Evolutionary conservation across 2,113 vertebrate species (phyloP), one percentile per base, ranked within the genome.

Genomic region (Mustelus asterias): DNA sequence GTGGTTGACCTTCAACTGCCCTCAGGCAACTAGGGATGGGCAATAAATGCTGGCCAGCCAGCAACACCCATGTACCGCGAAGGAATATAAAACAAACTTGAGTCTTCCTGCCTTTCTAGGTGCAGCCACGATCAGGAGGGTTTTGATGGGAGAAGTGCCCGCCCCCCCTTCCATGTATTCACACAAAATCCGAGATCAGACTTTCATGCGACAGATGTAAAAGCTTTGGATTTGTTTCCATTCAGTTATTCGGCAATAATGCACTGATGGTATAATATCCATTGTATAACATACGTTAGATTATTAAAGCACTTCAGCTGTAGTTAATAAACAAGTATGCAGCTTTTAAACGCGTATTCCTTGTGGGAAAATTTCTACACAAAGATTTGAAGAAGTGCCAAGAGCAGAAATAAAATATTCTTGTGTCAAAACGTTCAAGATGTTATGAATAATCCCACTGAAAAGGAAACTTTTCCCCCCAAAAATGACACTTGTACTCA

Each of bases 391-490:
- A 93, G 63, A 37, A 37, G 33, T 93, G 33, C 60, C 89, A 93
- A 37, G 33, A 65, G 60, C 63, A 93, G 60, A 93, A 93, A 93
- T 60, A 67, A n/a, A 20, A 37, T n/a, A 90, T 29, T 89, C 13
- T 54, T n/a, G 60, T 37, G n/a, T 93, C n/a, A 65, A 93, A 93
- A 22, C 18, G 20, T 63, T 93, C 89, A n/a, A 93, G 63, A 65
- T 93, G 60, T 93, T 93, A 65, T 65, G 89, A 93, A 18, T 93
- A 93, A 93, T 93, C 60, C 89, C 37, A 93, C 22, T 93, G 89
- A 93, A 93, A 22, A 93, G 89, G 60, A 93, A 93, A 67, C n/a
- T 67, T 65, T 65, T 33, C 60, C 69, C 3, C 5, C 7, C 11
- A 63, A 95, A 95, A 44, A 48, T 72, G 94, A 70, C 69, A 72